These are phyloP conservation scores for Eugnorisma glareosa DNA, from an alignment of 2,888 invertebrate species.

Conservation along the genomic window DNA sequence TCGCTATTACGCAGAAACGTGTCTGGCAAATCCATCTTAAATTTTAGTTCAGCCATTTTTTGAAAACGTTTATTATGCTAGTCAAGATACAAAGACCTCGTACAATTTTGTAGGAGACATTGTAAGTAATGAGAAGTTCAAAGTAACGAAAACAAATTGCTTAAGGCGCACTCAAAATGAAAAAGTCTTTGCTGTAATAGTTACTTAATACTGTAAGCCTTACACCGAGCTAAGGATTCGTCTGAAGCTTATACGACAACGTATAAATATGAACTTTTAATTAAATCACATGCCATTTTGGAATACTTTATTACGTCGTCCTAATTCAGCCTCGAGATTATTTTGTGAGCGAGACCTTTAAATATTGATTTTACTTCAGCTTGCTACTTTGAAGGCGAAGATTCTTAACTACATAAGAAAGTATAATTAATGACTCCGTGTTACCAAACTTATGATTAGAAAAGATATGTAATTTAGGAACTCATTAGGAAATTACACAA, in stretches of 20 bases:
- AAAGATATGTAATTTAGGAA: conserved; percentile 55
- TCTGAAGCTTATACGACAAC: conserved; percentile 33
- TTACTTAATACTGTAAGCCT: conserved; percentile 69
- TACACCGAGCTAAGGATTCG: conserved; percentile 57
- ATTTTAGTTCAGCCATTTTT: conserved; percentile 24
- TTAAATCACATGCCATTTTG: conserved; percentile 50
- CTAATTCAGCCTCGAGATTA: conserved; percentile 30
- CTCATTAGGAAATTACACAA: conserved; percentile 52
- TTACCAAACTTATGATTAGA: conserved; percentile 51
- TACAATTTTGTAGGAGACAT: conserved; percentile 53
- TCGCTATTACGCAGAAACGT: conserved; percentile 15
- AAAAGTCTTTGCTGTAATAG: conserved; percentile 70
- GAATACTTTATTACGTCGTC: conserved; percentile 22
- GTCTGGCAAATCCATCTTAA: conserved; percentile 30
- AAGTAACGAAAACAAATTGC: conserved; percentile 75
- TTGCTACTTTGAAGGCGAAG: conserved; percentile 42
- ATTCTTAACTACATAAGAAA: conserved; percentile 47
- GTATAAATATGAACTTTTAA: conserved; percentile 51
- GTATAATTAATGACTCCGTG: conserved; percentile 53
- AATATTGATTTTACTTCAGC: conserved; percentile 55
- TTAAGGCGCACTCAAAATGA: conserved; percentile 69
- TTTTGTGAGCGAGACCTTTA: conserved; percentile 33
- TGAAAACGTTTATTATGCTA: conserved; percentile 35
- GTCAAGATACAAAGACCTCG: conserved; percentile 33
- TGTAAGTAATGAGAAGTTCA: conserved; percentile 72